These are phyloP conservation scores for Serripes groenlandicus DNA, from an alignment of 2,888 invertebrate species.

Conservation along the genomic window DNA sequence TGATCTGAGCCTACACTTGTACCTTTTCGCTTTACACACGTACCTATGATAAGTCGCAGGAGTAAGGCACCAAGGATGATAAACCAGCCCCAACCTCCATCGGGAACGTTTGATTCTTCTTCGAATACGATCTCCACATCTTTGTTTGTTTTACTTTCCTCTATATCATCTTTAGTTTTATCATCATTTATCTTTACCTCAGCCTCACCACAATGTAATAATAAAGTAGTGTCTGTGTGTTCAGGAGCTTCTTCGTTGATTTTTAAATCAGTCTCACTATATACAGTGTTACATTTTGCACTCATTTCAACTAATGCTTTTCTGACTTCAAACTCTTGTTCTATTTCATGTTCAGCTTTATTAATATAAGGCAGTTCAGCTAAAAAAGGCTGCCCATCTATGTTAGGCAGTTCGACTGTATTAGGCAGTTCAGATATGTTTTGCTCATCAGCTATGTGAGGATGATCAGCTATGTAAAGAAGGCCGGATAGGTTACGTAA, in stretches of 20 bases:
- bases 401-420: too few species aligned
- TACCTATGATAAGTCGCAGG: constrained; percentile 55
- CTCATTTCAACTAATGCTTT: too few species aligned
- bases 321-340: too few species aligned
- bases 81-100: constrained; percentile 82
- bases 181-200: not conserved
- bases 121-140: not conserved
- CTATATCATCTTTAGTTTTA: not conserved
- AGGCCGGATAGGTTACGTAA: too few species aligned
- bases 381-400: too few species aligned
- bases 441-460: too few species aligned
- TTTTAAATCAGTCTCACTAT: too few species aligned
- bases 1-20: not conserved
- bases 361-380: too few species aligned
- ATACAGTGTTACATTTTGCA: too few species aligned
- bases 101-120: constrained; percentile 50
- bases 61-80: constrained; percentile 61
- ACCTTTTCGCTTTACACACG: not conserved
- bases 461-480: too few species aligned
- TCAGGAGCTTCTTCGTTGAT: not conserved
- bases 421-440: too few species aligned
- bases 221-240: not conserved
- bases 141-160: not conserved
- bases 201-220: not conserved
- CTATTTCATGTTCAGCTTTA: too few species aligned